These are phyloP conservation scores for Columba janthina DNA, from an alignment of 2,113 vertebrate genomes.

Conservation along the genomic window DNA sequence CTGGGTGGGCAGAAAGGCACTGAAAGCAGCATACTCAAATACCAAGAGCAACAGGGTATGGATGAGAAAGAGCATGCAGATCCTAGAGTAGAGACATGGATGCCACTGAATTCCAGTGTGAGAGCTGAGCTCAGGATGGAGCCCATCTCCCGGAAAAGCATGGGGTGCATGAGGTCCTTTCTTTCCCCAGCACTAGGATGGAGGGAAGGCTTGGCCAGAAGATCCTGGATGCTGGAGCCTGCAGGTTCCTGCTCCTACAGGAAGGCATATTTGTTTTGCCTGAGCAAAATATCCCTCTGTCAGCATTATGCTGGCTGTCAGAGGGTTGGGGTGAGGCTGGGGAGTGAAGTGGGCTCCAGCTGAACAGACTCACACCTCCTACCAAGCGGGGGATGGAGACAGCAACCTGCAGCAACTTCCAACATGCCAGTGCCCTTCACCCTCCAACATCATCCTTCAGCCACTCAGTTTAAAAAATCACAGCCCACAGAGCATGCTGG, in stretches of 20 bases:
- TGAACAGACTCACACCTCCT: background rate
- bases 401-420: background rate
- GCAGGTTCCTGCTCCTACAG: constrained; percentile 58
- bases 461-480: background rate
- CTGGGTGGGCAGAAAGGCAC: constrained; percentile 17
- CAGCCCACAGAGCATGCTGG: background rate
- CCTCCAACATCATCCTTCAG: background rate
- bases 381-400: background rate
- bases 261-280: constrained; percentile 60
- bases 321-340: background rate
- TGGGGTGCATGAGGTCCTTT: background rate
- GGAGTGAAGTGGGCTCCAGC: background rate
- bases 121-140: background rate
- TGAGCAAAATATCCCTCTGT: constrained; percentile 18
- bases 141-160: background rate
- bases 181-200: background rate
- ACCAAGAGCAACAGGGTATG: constrained; percentile 18
- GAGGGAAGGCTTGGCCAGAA: constrained; percentile 2
- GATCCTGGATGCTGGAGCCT: constrained; percentile 48
- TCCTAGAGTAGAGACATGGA: background rate
- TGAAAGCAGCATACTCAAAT: constrained; percentile 15
- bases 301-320: constrained; percentile 40
- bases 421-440: background rate
- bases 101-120: background rate
- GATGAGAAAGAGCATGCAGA: background rate